Conservation (phyloP, 2,113 vertebrate species). For the Furnarius figulus region DNA sequence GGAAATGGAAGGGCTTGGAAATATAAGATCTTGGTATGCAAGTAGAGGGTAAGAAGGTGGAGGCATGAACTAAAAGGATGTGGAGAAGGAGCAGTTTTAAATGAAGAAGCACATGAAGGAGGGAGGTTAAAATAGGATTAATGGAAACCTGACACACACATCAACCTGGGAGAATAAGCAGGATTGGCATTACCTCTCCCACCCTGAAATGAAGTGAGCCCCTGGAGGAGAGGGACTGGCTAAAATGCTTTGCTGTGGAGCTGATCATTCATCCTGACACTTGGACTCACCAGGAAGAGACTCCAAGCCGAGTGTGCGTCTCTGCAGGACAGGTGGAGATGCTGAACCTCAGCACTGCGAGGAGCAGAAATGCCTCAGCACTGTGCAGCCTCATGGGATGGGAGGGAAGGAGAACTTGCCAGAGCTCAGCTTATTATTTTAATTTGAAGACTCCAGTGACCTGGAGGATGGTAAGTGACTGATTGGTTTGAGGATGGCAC, state of each 20-base stretch:
- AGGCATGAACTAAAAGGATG: not conserved
- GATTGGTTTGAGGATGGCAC: not conserved
- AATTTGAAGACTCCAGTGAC: not conserved
- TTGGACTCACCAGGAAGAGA: not conserved
- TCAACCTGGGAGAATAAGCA: not conserved
- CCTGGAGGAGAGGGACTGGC: not conserved
- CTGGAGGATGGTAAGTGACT: not conserved
- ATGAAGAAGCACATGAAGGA: not conserved
- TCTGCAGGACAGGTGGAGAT: not conserved
- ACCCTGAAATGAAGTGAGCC: not conserved
- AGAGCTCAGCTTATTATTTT: not conserved
- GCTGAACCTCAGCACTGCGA: not conserved
- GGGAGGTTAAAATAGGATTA: not conserved
- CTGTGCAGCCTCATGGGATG: rapidly evolving
- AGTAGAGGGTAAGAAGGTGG: not conserved
- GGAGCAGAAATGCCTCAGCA: not conserved
- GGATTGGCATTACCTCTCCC: not conserved
- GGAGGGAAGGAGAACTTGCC: not conserved
- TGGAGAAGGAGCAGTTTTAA: not conserved
- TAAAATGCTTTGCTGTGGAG: not conserved
- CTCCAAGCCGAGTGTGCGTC: rapidly evolving
- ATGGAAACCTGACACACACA: not conserved
- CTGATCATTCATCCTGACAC: not conserved
- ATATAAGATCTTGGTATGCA: not conserved
- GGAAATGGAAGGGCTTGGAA: not conserved